Percentiles rank a stretch among this genome's conserved stretches.
phyloP scores from a whole-genome alignment of 2,797 vertebrate genomes.

The Borostomias antarcticus region DNA sequence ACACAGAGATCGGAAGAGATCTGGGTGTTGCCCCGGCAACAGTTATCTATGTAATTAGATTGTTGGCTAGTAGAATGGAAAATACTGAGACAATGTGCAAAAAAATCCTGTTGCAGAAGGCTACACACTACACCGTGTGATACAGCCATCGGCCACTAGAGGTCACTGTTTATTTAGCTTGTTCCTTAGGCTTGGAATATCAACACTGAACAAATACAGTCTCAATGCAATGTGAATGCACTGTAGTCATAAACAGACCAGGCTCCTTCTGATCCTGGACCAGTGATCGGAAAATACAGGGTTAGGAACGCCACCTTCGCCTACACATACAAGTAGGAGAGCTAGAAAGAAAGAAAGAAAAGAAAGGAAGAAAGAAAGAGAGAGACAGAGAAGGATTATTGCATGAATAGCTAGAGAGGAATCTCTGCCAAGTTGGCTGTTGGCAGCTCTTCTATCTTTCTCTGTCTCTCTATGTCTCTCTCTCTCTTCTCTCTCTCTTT shows the following conservation, averaged over 20 bases:
- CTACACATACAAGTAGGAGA: constrained; percentile 5
- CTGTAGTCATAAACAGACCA: background rate
- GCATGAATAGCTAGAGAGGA: constrained; percentile 48
- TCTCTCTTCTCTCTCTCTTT: too few relatives aligned
- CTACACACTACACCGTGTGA: background rate
- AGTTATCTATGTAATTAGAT: too few relatives aligned
- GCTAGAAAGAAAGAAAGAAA: constrained; percentile 9
- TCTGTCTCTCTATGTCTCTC: too few relatives aligned
- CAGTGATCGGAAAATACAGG: too few relatives aligned
- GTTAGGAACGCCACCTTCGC: too few relatives aligned
- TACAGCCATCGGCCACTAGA: constrained; percentile 36
- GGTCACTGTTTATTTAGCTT: constrained; percentile 34
- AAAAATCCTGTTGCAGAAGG: constrained; percentile 7
- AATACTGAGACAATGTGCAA: background rate
- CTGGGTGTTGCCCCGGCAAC: too few relatives aligned
- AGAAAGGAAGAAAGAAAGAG: constrained; percentile 14
- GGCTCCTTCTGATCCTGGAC: too few relatives aligned
- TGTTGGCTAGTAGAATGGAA: too few relatives aligned
- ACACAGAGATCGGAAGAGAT: background rate
- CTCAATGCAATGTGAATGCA: background rate
- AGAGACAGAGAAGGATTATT: constrained; percentile 36
- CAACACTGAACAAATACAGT: background rate
- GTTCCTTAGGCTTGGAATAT: background rate
- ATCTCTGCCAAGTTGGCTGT: constrained; percentile 35
- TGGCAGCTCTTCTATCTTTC: constrained; percentile 25